These are phyloP conservation scores for Takifugu flavidus DNA, from an alignment of 2,113 vertebrate species.

Conservation along the genomic window DNA sequence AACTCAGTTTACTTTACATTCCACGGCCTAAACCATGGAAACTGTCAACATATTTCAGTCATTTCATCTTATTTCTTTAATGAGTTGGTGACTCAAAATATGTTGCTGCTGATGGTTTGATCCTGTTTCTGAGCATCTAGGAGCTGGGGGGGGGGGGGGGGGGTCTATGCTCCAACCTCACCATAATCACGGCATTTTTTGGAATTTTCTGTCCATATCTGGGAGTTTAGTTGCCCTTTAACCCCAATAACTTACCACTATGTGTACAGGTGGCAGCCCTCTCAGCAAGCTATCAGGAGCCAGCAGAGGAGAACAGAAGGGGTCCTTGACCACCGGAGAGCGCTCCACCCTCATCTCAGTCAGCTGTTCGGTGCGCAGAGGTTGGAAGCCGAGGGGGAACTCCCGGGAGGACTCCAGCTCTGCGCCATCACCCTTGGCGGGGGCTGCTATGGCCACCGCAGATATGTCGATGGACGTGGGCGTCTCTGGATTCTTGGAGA, in stretches of 20 bases:
- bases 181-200: too few species aligned
- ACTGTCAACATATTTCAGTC: too few species aligned
- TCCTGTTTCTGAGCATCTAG: too few species aligned
- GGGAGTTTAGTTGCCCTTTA: not conserved
- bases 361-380: conserved; percentile 74
- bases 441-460: conserved; percentile 48
- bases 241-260: conserved; percentile 71
- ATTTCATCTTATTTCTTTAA: too few species aligned
- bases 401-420: conserved; percentile 41
- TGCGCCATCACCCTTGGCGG: conserved; percentile 31
- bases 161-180: too few species aligned
- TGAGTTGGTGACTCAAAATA: too few species aligned
- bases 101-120: too few species aligned
- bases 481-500: conserved; percentile 57
- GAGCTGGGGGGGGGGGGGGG: too few species aligned
- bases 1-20: too few species aligned
- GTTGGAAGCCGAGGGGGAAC: conserved; percentile 83
- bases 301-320: conserved; percentile 82
- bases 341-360: conserved; percentile 71
- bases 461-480: conserved; percentile 36
- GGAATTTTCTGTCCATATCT: too few species aligned
- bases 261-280: conserved; percentile 74
- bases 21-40: too few species aligned
- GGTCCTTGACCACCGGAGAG: conserved; percentile 80
- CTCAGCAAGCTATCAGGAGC: conserved; percentile 77